A percentile compares a stretch with the other conserved stretches of the same genome.
phyloP scores from a whole-genome alignment of 2,888 invertebrate species.

The Eupithecia exiguata region DNA sequence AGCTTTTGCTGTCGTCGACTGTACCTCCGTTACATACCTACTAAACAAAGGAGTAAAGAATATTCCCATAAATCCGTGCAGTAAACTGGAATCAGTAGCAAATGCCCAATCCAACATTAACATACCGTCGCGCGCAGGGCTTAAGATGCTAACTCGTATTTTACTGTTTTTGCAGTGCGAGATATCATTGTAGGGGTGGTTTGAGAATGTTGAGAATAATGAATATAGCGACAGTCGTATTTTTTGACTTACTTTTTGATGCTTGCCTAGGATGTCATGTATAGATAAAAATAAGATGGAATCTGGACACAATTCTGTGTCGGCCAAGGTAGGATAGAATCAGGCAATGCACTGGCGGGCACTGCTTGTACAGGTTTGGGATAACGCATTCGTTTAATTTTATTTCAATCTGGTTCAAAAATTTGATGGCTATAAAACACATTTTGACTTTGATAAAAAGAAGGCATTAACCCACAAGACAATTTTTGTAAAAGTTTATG shows the following conservation, averaged over 20 bases:
- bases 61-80: conserved; percentile 14
- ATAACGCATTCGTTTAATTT: not conserved
- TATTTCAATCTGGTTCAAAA: not conserved
- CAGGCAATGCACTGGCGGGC: not conserved
- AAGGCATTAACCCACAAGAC: not conserved
- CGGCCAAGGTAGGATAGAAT: not conserved
- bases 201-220: not conserved
- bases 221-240: not conserved
- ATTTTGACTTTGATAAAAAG: not conserved
- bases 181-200: conserved; percentile 1
- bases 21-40: not conserved
- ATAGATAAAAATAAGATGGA: not conserved
- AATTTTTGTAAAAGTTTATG: not conserved
- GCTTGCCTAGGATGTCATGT: not conserved
- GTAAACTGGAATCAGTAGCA: conserved; percentile 10
- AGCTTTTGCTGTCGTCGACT: not conserved
- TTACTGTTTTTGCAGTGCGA: conserved; percentile 17
- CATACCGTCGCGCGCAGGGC: conserved; percentile 15
- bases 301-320: not conserved
- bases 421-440: not conserved
- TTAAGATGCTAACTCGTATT: conserved; percentile 14
- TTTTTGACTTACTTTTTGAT: not conserved
- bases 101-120: conserved; percentile 29
- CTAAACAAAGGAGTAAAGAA: not conserved
- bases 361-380: not conserved